phyloP scores from a whole-genome alignment of 2,113 vertebrate genomes.

The Chaetodon trifascialis region DNA sequence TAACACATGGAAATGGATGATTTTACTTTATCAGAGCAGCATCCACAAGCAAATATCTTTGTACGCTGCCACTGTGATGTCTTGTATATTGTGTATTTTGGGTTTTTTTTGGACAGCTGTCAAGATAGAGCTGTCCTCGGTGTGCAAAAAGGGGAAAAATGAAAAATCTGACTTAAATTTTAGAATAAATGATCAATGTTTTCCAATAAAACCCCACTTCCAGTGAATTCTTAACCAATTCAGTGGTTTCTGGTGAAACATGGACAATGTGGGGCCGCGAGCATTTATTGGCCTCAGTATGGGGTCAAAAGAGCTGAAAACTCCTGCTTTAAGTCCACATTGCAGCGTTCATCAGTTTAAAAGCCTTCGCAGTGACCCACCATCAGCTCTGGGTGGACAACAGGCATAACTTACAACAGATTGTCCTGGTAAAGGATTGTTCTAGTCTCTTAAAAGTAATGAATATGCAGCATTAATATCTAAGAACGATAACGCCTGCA shows the following conservation, averaged over 20 bases:
- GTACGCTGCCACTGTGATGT: not conserved
- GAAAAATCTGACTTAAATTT: not conserved
- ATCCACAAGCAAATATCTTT: not conserved
- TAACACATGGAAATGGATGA: not conserved
- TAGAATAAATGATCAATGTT: not conserved
- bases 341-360: conserved; percentile 55
- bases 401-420: conserved; percentile 16
- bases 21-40: not conserved
- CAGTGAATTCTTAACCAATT: not conserved
- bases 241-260: not conserved
- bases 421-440: conserved; percentile 25
- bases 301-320: conserved; percentile 28
- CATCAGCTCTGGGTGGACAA: conserved; percentile 27
- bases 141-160: not conserved
- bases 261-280: conserved; percentile 39
- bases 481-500: conserved; percentile 35
- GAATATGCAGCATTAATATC: conserved; percentile 38
- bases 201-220: not conserved
- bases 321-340: conserved; percentile 30
- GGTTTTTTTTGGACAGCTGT: not conserved
- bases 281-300: conserved; percentile 39
- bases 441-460: conserved; percentile 53
- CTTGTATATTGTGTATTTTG: conserved; percentile 1
- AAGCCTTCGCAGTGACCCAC: conserved; percentile 26
- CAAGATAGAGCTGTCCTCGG: not conserved